A percentile compares a stretch with the other conserved stretches of the same genome.
Evolutionary conservation across 2,888 invertebrate species (phyloP).

Genomic region (Mamestra brassicae): DNA sequence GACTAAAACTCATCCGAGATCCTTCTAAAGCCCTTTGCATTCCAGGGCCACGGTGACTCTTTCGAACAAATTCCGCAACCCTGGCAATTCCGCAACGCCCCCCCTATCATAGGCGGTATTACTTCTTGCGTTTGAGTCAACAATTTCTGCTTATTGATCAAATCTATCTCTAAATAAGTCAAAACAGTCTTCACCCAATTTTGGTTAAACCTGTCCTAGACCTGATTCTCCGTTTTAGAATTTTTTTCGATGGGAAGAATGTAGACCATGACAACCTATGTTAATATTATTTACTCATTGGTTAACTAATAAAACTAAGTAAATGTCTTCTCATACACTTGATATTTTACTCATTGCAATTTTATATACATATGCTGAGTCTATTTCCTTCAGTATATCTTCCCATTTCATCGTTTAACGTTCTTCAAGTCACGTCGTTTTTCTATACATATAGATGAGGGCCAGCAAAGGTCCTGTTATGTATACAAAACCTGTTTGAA

Average conservation of each 20-base stretch:
- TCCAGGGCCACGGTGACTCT: too few species aligned
- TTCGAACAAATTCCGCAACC: too few species aligned
- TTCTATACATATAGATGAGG: slow-evolving; percentile 65
- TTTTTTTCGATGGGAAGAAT: too few species aligned
- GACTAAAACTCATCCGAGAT: too few species aligned
- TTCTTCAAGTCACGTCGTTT: slow-evolving; percentile 60
- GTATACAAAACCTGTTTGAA: slow-evolving; percentile 35
- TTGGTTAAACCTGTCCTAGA: too few species aligned
- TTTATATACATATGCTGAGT: slow-evolving; percentile 18
- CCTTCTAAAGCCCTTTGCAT: too few species aligned
- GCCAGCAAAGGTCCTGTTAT: slow-evolving; percentile 24
- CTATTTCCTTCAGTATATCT: slow-evolving; percentile 32
- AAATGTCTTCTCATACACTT: neutral
- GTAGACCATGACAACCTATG: too few species aligned
- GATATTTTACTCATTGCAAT: slow-evolving; percentile 15
- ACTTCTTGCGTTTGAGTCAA: neutral
- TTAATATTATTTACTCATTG: neutral
- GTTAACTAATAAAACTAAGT: neutral
- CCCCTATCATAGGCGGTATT: neutral
- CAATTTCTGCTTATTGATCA: neutral
- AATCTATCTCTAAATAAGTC: neutral
- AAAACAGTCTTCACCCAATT: neutral
- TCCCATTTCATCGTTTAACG: slow-evolving; percentile 41
- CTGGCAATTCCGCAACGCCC: too few species aligned
- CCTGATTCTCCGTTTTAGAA: too few species aligned